phyloP scores from a whole-genome alignment of 2,888 invertebrate species.

The Coelogynopora nodosa region DNA sequence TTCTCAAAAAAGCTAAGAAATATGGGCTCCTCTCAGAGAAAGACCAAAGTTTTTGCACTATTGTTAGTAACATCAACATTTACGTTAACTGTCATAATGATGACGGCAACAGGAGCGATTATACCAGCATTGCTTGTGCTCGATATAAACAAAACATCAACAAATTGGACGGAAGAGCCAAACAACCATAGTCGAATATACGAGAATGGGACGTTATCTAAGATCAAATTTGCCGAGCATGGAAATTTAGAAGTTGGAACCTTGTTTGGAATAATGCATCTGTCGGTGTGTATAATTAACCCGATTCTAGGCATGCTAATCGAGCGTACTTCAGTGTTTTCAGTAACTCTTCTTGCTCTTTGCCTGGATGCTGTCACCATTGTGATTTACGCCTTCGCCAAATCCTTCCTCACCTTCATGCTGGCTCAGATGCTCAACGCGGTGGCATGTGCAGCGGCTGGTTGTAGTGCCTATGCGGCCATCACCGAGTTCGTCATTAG shows the following conservation, averaged over 20 bases:
- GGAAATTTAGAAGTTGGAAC: neutral
- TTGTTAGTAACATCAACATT: neutral
- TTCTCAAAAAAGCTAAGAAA: too few relatives aligned
- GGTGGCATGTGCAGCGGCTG: neutral
- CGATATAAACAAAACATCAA: too few relatives aligned
- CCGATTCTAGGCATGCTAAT: neutral
- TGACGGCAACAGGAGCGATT: neutral
- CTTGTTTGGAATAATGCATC: neutral
- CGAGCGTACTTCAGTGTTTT: neutral
- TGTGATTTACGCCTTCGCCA: neutral
- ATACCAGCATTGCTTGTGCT: neutral
- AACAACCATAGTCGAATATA: too few relatives aligned
- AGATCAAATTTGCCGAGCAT: neutral
- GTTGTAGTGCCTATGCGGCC: neutral
- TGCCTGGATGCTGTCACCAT: neutral
- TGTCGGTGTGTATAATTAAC: neutral
- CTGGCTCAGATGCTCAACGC: neutral
- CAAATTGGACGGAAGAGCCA: too few relatives aligned
- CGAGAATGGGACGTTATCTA: too few relatives aligned
- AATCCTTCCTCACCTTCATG: neutral
- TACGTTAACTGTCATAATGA: neutral
- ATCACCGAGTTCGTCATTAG: neutral
- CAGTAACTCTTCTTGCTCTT: neutral
- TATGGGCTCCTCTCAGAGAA: too few relatives aligned
- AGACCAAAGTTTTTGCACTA: neutral